A percentile compares a stretch with the other conserved stretches of the same genome.
Conservation (phyloP, 2,113 vertebrate species). For the Siniperca knerii region DNA sequence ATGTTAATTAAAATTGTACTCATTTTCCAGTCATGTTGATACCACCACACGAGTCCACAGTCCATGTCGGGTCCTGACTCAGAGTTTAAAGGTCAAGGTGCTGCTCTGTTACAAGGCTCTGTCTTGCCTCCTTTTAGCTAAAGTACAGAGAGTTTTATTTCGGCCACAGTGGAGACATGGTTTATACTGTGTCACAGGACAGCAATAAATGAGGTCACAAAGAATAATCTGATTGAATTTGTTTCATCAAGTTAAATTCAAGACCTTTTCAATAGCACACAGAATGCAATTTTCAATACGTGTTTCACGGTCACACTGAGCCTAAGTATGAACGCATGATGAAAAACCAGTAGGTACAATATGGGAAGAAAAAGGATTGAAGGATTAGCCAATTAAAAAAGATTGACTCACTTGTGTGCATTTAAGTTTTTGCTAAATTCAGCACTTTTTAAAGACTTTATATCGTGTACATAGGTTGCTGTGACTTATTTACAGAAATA, state of each 20-base stretch:
- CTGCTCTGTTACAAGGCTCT: background rate
- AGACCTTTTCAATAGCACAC: too few species aligned
- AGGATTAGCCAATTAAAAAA: too few species aligned
- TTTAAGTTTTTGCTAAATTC: too few species aligned
- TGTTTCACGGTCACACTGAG: background rate
- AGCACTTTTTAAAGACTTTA: too few species aligned
- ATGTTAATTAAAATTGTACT: background rate
- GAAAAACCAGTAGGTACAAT: too few species aligned
- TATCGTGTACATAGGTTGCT: too few species aligned
- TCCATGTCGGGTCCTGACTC: background rate
- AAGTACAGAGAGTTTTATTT: background rate
- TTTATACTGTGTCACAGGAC: conserved; percentile 20
- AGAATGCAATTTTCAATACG: background rate
- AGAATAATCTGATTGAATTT: too few species aligned
- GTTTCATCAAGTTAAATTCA: too few species aligned
- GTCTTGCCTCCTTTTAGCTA: background rate
- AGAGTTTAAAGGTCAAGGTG: background rate
- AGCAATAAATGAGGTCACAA: background rate
- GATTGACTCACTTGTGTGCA: too few species aligned
- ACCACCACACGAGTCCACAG: background rate
- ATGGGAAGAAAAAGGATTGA: too few species aligned
- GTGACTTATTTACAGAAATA: too few species aligned
- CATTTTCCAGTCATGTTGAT: background rate
- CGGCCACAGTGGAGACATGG: background rate
- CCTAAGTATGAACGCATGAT: background rate